Base-by-base conservation (phyloP, 2,888 invertebrate species). In the Gymnosoma rotundatum region DNA sequence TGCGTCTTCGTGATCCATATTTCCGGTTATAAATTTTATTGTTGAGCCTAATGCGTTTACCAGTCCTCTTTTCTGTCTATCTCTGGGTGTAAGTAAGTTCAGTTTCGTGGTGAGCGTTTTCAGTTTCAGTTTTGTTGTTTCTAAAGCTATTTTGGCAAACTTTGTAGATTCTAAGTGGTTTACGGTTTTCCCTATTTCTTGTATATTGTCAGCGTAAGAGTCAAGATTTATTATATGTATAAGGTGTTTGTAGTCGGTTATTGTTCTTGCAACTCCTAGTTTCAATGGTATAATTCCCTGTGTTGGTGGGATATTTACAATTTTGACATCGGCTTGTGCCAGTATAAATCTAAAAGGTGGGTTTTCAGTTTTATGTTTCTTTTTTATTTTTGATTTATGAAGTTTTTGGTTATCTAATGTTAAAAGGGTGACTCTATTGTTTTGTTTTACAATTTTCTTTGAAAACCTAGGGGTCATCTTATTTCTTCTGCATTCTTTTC, bases 11-110 rank as follows among this genome's bases (percentile, higher is more conserved):
- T 76, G 67, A 48, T 86, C 86, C 82, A 86, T 82, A 42, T 84
- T 86, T 42, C 79, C 86, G 10, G 86, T 83, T 32, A 86, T 72
- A 25, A 69, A 61, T 78, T 86, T 86, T 25, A 25, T 25, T 25
- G 25, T 25, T 25, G 25, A 25, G 25, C 25, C 25, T 25, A 25
- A 25, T 25, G 25, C 25, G 25, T 25, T 25, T 25, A 25, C 25
- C 25, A 25, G 25, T 25, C 25, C 25, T 25, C 25, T 25, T 25
- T 25, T 25, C 25, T 25, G 25, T 25, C 25, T 25, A 25, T 25
- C 25, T 25, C 25, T 25, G 25, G 25, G 25, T 25, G 25, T 25
- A 25, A 25, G 25, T 25, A 25, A 25, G 25, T 25, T 25, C 25
- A 25, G 25, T 25, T 25, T 25, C 4, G 25, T 45, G 82, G 79